Base-by-base conservation (phyloP, 2,797 vertebrate species). In the Iguana delicatissima region DNA sequence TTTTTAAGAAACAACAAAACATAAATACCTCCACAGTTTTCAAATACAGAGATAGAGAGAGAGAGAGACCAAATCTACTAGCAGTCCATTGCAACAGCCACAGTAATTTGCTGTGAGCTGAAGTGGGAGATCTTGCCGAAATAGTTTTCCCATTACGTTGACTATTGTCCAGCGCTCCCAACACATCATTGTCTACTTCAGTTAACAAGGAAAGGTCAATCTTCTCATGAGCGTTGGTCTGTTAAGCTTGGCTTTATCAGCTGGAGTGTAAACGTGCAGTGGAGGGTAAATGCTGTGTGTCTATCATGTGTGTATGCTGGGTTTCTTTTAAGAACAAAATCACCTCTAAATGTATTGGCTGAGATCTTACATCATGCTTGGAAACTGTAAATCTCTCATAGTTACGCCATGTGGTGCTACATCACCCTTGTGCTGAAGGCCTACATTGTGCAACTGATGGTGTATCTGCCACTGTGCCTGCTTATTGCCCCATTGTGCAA, bases 141-240 rank as follows among this genome's bases (percentile, higher is more conserved):
- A 85, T 88, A 0, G 0, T 38, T 90, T 94, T 90, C 83, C 89
- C 52, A 32, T 93, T 92, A 95, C 92, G 93, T 38, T 92, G 93
- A 86, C 87, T 91, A 79, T 32, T 89, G 62, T 84, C 67, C 10
- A 46, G 82, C 64, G n/a, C 82, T 93, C 81, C 29, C 80, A 83
- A 76, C 84, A 14, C 93, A 91, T 93, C 91, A 74, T 93, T 90
- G 93, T 91, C 92, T 93, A 89, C 38, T 88, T 94, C 88, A 89
- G 93, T 94, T 94, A 96, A 90, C 80, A 94, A 79, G 73, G 88
- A 95, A 93, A 93, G 88, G 74, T 85, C 94, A 94, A 92, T 95
- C 95, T 92, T 90, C 74, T 89, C 90, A 92, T 69, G 46, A 79
- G 74, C n/a, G 88, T 77, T 85, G 87, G 90, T 95, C 87, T 84